Evolutionary conservation across 2,113 vertebrate species (phyloP).

Genomic region (Columba janthina): DNA sequence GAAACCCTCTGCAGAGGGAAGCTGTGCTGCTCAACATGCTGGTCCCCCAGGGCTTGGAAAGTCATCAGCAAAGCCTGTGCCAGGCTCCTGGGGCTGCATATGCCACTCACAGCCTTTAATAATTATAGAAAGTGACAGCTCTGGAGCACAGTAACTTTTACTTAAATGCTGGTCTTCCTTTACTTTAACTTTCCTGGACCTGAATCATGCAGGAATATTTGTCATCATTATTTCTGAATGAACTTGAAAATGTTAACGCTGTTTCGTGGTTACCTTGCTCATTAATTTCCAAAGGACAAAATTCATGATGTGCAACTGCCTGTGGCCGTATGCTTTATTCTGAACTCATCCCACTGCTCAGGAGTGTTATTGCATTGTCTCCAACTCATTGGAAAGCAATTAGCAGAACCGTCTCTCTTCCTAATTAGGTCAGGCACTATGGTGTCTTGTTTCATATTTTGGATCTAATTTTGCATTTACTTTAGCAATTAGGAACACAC

Average conservation of each 20-base stretch:
- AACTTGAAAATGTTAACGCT: background rate
- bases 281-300: background rate
- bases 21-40: accelerated
- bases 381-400: background rate
- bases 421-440: background rate
- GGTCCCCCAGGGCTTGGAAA: background rate
- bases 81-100: background rate
- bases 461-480: background rate
- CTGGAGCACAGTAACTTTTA: background rate
- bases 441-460: background rate
- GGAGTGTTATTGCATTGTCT: background rate
- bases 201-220: background rate
- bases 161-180: background rate
- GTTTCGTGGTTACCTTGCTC: background rate
- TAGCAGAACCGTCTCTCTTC: background rate
- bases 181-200: background rate
- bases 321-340: background rate
- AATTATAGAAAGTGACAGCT: background rate
- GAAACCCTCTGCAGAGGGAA: background rate
- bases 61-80: accelerated
- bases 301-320: background rate
- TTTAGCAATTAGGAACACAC: background rate
- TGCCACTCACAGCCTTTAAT: background rate
- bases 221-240: background rate
- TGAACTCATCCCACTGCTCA: background rate